Percentiles rank a stretch among this genome's conserved stretches.
These are phyloP conservation scores for Zaprionus tsacasi DNA, from an alignment of 1,140 invertebrate species.

Conservation along the genomic window DNA sequence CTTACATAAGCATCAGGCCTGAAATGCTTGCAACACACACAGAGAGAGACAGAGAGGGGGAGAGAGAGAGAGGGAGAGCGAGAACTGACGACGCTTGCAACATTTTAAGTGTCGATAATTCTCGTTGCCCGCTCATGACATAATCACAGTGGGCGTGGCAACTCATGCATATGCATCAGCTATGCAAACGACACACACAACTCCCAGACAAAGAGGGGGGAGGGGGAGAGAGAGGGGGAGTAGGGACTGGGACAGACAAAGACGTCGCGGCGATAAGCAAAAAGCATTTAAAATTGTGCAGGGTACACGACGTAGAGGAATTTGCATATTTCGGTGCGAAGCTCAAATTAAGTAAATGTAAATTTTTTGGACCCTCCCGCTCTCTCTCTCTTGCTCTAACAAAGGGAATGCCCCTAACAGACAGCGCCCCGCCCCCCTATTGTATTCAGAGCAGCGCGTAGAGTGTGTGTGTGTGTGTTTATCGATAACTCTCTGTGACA, in stretches of 20 bases:
- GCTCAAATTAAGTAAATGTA: constrained; percentile 41
- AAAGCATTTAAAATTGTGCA: constrained; percentile 53
- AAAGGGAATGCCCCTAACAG: constrained; percentile 12
- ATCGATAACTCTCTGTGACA: neutral
- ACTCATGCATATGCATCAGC: constrained; percentile 72
- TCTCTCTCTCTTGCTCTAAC: constrained; percentile 15
- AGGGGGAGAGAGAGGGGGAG: neutral
- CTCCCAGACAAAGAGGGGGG: constrained; percentile 1
- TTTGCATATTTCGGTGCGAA: constrained; percentile 38
- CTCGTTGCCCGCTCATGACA: constrained; percentile 17
- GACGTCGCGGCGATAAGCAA: constrained; percentile 40
- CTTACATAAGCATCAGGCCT: constrained; percentile 72
- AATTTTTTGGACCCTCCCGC: constrained; percentile 21
- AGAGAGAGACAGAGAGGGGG: constrained; percentile 3
- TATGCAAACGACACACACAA: constrained; percentile 39
- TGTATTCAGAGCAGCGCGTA: neutral
- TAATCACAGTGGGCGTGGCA: constrained; percentile 30
- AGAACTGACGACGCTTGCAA: constrained; percentile 66
- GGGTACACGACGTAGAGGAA: neutral
- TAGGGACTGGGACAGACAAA: neutral
- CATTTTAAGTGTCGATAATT: constrained; percentile 81
- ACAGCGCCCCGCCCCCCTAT: neutral
- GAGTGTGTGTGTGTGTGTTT: neutral
- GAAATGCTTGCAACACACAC: constrained; percentile 55
- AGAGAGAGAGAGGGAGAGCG: constrained; percentile 15